phyloP scores from a whole-genome alignment of 1,140 invertebrate species.

The Aphis craccivora region DNA sequence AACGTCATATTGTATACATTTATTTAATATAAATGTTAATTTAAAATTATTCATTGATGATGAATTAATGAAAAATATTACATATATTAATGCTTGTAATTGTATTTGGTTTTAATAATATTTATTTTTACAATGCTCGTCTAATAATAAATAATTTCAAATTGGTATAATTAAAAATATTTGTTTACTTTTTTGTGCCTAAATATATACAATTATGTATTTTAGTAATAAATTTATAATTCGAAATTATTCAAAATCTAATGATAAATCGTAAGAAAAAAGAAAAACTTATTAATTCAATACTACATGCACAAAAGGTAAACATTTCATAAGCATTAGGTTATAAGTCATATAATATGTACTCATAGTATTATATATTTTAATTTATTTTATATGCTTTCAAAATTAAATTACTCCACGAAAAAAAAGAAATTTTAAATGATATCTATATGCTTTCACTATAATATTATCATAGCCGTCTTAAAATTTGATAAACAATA shows the following conservation, averaged over 20 bases:
- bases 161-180: neutral
- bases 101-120: neutral
- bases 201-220: neutral
- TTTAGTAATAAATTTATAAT: neutral
- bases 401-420: neutral
- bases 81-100: neutral
- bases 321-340: neutral
- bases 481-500: neutral
- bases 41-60: neutral
- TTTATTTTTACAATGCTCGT: neutral
- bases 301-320: neutral
- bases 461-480: neutral
- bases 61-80: neutral
- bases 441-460: neutral
- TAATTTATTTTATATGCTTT: neutral
- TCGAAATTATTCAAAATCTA: neutral
- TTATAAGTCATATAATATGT: neutral
- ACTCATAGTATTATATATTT: neutral
- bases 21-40: conserved; percentile 10
- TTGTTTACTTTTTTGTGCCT: neutral
- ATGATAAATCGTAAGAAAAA: neutral
- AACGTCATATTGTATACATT: neutral
- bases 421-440: neutral
- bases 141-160: neutral
- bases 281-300: neutral